Base-by-base conservation (phyloP, 2,797 vertebrate genomes). In the Borostomias antarcticus region DNA sequence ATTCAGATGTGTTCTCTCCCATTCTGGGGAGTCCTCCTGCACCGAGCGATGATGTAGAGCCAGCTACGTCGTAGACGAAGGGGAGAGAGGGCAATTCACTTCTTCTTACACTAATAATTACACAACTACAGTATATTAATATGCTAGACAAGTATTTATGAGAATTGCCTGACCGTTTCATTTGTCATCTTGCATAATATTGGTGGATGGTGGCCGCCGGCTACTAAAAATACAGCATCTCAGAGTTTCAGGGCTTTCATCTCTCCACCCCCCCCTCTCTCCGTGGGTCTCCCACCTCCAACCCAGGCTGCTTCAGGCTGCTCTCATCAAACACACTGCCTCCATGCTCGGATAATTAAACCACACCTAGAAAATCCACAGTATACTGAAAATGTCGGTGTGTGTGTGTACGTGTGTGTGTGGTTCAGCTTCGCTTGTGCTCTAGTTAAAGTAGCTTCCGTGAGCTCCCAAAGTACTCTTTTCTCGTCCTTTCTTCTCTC, bases 81-180 rank as follows among this genome's bases (percentile, higher is more conserved):
- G 28, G 8, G 54, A 19, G 5, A 19, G 17, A 30, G 53, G 57
- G 9, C 58, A 59, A 25, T 23, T 25, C 59, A 52, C 53, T 56
- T 47, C 62, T 56, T 47, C 62, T 56, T 60, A 65, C 60, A 35
- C 43, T 71, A 71, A 70, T 70, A 73, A 71, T 70, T 61, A 69
- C 40, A 33, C 70, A 37, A 35, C 73, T 47, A 50, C 58, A n/a
- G n/a, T n/a, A n/a, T 68, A 73, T 70, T 70, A 70, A 78, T 70
- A 62, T 33, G 57, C 32, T 59, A 69, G 53, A 53, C 56, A 35
- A 10, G 45, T 32, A 58, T 50, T 76, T 66, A 71, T 69, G 59
- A 58, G 66, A 73, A 59, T 57, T 5, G 23, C 40, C 23, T 61
- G 50, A 45, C 45, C 62, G 71, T 69, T 71, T 51, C 60, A 51